Base-by-base conservation (phyloP, 2,888 invertebrate species). In the Plemyria rubiginata region DNA sequence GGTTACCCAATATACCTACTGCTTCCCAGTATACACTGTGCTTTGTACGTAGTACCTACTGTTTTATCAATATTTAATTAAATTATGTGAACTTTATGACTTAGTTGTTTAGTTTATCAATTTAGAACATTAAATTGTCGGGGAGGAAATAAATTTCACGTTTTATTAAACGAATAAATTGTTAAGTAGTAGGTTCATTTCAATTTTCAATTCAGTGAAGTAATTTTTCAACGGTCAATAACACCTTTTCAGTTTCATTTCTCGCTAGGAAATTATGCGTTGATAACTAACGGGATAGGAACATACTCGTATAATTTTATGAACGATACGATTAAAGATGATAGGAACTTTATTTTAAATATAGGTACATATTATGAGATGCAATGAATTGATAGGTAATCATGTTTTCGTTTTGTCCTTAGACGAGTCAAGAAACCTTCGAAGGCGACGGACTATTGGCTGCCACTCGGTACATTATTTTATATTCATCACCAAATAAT, bases 361-460 rank as follows among this genome's bases (percentile, higher is more conserved):
- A 22, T 22, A 22, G 22, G 3, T 22, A 22, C 2, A 22, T 1
- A 32, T 32, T n/a, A n/a, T n/a, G n/a, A 5, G 32, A 32, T 32
- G 8, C 1, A 22, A 22, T 22, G 22, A 32, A 32, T 32, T 51
- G 43, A n/a, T 50, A 2, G n/a, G n/a, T n/a, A n/a, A n/a, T n/a
- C n/a, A 40, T 45, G 45, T 36, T 36, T 52, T 46, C 53, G 50
- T 60, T 60, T 60, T 60, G 49, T 54, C 28, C 53, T 13, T 60
- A 60, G 60, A 43, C 54, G 54, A 60, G 7, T 41, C 54, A 36
- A 43, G 60, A 41, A 45, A 43, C 45, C 50, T 60, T 29, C 60
- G 51, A 28, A 43, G 60, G 13, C 28, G 60, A 38, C 45, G 45
- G 11, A 60, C 60, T 15, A 60, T 60, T 55, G 60, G 54, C 55